Conservation (phyloP, 1,140 invertebrate genomes). For the Papilio machaon region DNA sequence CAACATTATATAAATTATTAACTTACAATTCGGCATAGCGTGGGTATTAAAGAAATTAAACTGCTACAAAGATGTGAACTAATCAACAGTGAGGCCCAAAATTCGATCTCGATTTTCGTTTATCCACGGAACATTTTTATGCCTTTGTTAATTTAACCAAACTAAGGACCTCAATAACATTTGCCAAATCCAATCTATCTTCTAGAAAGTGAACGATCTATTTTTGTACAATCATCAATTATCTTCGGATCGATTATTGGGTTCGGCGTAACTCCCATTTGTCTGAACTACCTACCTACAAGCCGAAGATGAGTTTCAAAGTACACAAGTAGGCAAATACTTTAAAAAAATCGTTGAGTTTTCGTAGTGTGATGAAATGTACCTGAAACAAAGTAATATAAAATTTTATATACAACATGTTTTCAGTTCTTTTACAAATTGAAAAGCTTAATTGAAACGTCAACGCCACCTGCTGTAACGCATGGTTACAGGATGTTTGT, state of each 20-base stretch:
- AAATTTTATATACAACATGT: slow-evolving; percentile 18
- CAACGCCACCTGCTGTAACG: slow-evolving; percentile 22
- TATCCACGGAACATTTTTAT: background rate
- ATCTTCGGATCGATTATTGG: background rate
- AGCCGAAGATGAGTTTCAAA: no score
- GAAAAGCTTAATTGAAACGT: slow-evolving; percentile 34
- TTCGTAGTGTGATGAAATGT: background rate
- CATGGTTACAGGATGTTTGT: background rate
- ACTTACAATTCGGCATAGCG: no score
- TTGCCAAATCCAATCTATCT: background rate
- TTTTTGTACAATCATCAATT: no score
- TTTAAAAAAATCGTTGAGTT: background rate
- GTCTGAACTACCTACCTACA: no score
- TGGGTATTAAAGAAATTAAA: no score
- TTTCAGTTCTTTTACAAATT: slow-evolving; percentile 20
- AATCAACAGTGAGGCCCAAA: background rate
- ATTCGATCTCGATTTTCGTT: no score
- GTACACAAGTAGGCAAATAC: no score
- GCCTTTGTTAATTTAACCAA: background rate
- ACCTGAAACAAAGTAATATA: slow-evolving; percentile 28
- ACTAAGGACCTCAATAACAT: background rate
- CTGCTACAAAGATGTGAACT: background rate
- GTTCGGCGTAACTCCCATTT: background rate
- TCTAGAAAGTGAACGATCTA: no score
- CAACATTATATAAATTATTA: background rate